Percentiles rank a stretch among this genome's conserved stretches.
Evolutionary conservation across 2,888 invertebrate genomes (phyloP).

Genomic region (Ptilodon capucinus): DNA sequence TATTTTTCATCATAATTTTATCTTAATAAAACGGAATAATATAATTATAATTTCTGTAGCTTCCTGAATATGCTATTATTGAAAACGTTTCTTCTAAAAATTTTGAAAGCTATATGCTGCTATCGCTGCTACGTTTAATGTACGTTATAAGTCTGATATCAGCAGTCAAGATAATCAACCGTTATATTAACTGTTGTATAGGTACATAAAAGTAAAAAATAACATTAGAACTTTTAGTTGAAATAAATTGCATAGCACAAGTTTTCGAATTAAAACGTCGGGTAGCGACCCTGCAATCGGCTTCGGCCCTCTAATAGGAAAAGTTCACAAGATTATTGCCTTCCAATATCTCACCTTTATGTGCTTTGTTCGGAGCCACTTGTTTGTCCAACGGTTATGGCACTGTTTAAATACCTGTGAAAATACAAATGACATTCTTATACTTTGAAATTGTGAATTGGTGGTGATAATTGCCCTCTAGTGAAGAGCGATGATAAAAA

Average conservation of each 20-base stretch:
- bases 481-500: too few species aligned
- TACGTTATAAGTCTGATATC: too few species aligned
- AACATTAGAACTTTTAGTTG: slow-evolving; percentile 1
- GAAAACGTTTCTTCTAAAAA: too few species aligned
- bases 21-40: too few species aligned
- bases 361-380: slow-evolving; percentile 1
- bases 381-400: not conserved
- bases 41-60: too few species aligned
- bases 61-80: too few species aligned
- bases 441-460: not conserved
- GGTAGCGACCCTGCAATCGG: slow-evolving; percentile 9
- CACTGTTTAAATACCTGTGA: not conserved
- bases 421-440: not conserved
- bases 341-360: slow-evolving; percentile 9
- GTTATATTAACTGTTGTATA: not conserved
- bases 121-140: too few species aligned
- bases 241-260: slow-evolving; percentile 17
- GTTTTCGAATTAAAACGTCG: slow-evolving; percentile 19
- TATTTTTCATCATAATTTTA: too few species aligned
- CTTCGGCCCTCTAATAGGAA: slow-evolving; percentile 12
- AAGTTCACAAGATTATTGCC: slow-evolving; percentile 16
- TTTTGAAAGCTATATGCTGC: too few species aligned
- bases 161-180: too few species aligned
- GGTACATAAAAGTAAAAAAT: slow-evolving; percentile 2
- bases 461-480: too few species aligned